Conservation (phyloP, 2,888 invertebrate genomes). For the Embidobia sp. region DNA sequence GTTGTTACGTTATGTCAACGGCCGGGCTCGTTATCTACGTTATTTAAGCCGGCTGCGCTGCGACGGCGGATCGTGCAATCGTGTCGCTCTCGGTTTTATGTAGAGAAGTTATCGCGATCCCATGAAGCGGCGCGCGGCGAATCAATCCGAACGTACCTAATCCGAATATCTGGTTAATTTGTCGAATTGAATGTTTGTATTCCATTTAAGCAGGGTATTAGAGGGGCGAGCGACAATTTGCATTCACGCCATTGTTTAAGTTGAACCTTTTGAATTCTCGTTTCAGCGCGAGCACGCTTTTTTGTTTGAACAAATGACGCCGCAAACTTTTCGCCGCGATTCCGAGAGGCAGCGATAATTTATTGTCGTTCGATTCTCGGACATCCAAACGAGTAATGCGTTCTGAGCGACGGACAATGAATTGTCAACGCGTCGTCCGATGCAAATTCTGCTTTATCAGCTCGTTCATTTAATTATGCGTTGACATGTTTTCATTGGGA, state of each 20-base stretch:
- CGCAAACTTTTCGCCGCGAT: no score
- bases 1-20: conserved; percentile 43
- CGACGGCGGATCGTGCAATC: conserved; percentile 50
- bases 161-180: conserved; percentile 66
- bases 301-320: no score
- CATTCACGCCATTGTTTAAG: conserved; percentile 24
- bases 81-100: conserved; percentile 70
- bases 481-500: conserved; percentile 3
- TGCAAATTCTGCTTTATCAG: conserved; percentile 1
- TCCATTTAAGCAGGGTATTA: conserved; percentile 51
- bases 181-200: conserved; percentile 55
- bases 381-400: neutral
- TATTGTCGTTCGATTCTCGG: neutral
- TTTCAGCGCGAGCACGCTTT: no score
- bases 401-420: conserved; percentile 5
- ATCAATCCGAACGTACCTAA: conserved; percentile 67
- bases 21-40: conserved; percentile 43
- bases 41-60: conserved; percentile 49
- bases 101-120: conserved; percentile 66
- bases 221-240: conserved; percentile 29
- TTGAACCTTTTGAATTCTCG: conserved; percentile 2
- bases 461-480: conserved; percentile 7
- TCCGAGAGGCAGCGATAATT: no score
- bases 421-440: conserved; percentile 5
- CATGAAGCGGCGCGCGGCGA: conserved; percentile 64